phyloP scores from a whole-genome alignment of 2,113 vertebrate genomes.

The Pardalotus punctatus region DNA sequence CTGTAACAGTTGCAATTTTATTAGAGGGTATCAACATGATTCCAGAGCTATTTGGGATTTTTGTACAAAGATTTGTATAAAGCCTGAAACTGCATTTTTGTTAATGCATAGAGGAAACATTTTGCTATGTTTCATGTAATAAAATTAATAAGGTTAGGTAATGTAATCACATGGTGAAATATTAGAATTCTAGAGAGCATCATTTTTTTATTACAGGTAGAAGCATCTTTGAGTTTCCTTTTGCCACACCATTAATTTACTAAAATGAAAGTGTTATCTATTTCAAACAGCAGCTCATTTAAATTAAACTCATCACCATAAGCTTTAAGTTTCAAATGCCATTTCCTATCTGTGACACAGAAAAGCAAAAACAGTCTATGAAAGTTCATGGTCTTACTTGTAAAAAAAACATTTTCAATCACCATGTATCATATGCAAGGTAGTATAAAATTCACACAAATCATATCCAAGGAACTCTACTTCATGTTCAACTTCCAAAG shows the following conservation, averaged over 20 bases:
- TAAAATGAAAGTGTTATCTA: constrained; percentile 69
- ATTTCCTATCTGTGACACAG: constrained; percentile 46
- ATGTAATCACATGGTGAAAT: constrained; percentile 32
- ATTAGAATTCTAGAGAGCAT: constrained; percentile 40
- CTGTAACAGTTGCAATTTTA: neutral
- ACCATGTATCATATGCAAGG: neutral
- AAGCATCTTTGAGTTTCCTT: constrained; percentile 55
- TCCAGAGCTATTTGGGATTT: neutral
- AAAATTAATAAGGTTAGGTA: constrained; percentile 49
- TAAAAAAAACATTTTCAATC: constrained; percentile 44
- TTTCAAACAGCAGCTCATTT: constrained; percentile 72
- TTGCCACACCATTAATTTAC: constrained; percentile 63
- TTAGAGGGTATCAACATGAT: neutral
- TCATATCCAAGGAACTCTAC: neutral
- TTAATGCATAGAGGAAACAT: constrained; percentile 13
- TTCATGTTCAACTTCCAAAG: neutral
- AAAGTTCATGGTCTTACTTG: constrained; percentile 17
- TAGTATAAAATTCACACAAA: neutral
- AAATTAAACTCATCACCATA: constrained; percentile 68
- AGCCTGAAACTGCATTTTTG: constrained; percentile 44
- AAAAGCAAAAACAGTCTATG: constrained; percentile 38
- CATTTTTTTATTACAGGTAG: constrained; percentile 20
- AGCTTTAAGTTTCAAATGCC: constrained; percentile 62
- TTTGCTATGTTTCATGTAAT: neutral
- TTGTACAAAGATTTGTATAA: constrained; percentile 39